Evolutionary conservation across 2,888 invertebrate genomes (phyloP).

Genomic region (Mimas tiliae): DNA sequence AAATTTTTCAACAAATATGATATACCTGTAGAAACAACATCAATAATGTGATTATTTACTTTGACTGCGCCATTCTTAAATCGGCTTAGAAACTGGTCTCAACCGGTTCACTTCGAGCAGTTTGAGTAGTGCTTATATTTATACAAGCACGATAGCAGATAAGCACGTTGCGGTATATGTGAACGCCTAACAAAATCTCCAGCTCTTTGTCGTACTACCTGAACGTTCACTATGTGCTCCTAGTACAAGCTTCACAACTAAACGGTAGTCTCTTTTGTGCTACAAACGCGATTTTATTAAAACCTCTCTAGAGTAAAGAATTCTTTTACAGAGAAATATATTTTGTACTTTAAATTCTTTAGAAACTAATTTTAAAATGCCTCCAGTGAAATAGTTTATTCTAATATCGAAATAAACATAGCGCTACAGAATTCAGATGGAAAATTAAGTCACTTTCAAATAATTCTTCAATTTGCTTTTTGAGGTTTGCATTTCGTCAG

Average conservation of each 20-base stretch:
- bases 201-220: conserved; percentile 15
- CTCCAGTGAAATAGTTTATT: conserved; percentile 1
- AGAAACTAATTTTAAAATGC: conserved; percentile 23
- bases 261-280: conserved; percentile 34
- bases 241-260: conserved; percentile 27
- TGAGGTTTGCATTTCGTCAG: conserved; percentile 4
- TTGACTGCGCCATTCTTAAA: background rate
- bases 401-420: conserved; percentile 19
- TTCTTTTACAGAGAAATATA: conserved; percentile 32
- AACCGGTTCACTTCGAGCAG: conserved; percentile 10
- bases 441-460: conserved; percentile 1
- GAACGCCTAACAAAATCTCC: conserved; percentile 21
- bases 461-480: conserved; percentile 4
- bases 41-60: background rate
- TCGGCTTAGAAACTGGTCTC: background rate
- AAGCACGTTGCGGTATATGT: conserved; percentile 12
- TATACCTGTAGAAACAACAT: too few relatives aligned
- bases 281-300: conserved; percentile 38
- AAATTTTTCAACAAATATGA: too few relatives aligned
- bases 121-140: conserved; percentile 19
- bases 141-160: background rate
- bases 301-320: conserved; percentile 32
- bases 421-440: background rate
- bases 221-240: conserved; percentile 5
- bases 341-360: conserved; percentile 27